Evolutionary conservation across 2,888 invertebrate species (phyloP), one percentile per base, ranked within the genome.

Genomic region (Tetragnatha montana): DNA sequence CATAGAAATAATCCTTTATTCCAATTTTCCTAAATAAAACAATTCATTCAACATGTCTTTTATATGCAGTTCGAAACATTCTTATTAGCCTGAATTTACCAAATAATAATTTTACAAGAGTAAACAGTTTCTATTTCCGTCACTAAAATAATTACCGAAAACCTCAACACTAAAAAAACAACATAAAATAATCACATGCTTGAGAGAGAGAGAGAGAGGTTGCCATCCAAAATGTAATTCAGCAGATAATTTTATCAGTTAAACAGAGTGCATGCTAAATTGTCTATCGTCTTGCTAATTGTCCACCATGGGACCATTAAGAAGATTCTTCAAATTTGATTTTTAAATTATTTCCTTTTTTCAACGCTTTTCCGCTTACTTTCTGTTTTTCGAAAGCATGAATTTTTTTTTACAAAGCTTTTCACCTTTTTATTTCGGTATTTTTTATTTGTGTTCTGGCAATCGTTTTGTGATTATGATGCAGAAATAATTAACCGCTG

Each of bases 231-330:
- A 74, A 50, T 50, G 81, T 51, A 82, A 60, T 82, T 82, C 51
- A 73, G 73, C 73, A 82, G 73, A 82, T 82, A 74, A 82, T 60
- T 82, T 82, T 74, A 7, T 35, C 60, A 47, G 73, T 60, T 74
- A 60, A 49, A 21, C 35, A 35, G 73, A 82, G 73, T 21, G 60
- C 22, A 60, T 60, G 17, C 35, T 74, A 60, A 73, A 74, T 51
- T 60, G 10, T 73, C 35, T 51, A 74, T 82, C 82, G 60, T 8
- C 14, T 82, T 82, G 60, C 82, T 82, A 82, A 82, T 82, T 51
- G 74, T 35, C 14, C 82, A 60, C 82, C 73, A 22, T 73, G 73
- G 82, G 74, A 14, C 60, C 82, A 82, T 82, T 82, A 82, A 60
- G 12, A 22, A 22, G 35, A 35, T 0, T 17, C 35, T 82, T 74